Base-by-base conservation (phyloP, 2,888 invertebrate species). In the Hydriomena furcata region DNA sequence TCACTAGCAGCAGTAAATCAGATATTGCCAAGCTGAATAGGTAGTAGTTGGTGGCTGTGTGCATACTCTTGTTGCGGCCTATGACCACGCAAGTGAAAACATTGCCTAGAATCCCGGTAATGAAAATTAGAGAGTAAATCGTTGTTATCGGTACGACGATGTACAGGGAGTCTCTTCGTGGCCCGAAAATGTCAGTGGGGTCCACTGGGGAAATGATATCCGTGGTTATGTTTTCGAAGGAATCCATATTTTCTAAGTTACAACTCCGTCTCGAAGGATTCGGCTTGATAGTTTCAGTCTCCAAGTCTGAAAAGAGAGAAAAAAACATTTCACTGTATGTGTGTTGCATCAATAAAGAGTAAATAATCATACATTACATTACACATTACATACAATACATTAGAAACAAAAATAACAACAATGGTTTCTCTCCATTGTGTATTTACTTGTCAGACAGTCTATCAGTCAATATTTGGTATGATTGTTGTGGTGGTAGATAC, bases 41-140 rank as follows among this genome's bases (percentile, higher is more conserved):
- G 74, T 97, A 97, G 72, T 94, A 95, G 68, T 95, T 95, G 5
- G 95, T 95, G 1, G 94, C 94, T 10, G 95, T 94, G 67, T 96
- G 96, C 95, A 97, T 95, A 58, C 94, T 94, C 63, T 94, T 94
- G 80, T 96, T 96, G 55, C 93, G 91, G 11, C 94, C 92, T 58
- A 97, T 97, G 11, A 97, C 97, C 49, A 96, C 90, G 73, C 97
- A 97, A 1, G 97, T 97, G 69, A 94, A 94, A 30, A 95, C 91
- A 76, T 97, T 97, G 1, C 97, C 97, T 13, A 96, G 82, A 1
- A 96, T 84, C 1, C 97, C 97, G 4, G 93, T 94, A 6, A 96
- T 71, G 68, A 97, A 95, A 65, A 97, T 96, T n/a, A 94, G 60
- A 0, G 91, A 82, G 77, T 97, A 97, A 48, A 95, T 88, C n/a